Evolutionary conservation across 2,888 invertebrate species (phyloP).

Genomic region (Stictocephala bisonia): DNA sequence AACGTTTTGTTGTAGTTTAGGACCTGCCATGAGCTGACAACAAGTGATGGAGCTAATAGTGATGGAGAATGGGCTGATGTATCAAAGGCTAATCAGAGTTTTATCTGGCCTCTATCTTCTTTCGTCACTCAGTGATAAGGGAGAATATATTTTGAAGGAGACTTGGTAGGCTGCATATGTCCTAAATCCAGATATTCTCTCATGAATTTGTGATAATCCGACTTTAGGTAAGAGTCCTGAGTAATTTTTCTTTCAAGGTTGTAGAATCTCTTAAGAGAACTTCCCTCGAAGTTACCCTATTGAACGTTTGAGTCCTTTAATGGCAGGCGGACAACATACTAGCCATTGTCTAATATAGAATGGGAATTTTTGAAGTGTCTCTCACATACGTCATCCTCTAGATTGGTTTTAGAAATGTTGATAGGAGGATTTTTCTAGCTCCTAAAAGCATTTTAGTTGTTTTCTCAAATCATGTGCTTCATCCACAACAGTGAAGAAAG

Average conservation of each 20-base stretch:
- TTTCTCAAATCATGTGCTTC: not conserved
- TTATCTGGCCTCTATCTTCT: conserved; percentile 49
- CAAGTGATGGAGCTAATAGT: no score
- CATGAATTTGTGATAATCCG: conserved; percentile 52
- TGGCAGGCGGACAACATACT: conserved; percentile 43
- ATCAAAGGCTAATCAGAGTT: conserved; percentile 57
- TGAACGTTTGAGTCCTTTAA: not conserved
- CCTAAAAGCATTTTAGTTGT: conserved; percentile 27
- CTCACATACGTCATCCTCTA: conserved; percentile 43
- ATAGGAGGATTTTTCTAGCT: conserved; percentile 27
- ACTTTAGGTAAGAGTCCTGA: not conserved
- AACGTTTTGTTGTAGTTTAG: conserved; percentile 56
- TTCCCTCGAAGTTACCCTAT: conserved; percentile 27
- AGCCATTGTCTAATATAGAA: not conserved
- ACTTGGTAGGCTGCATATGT: conserved; percentile 51
- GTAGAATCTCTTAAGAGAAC: conserved; percentile 37
- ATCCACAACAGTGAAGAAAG: conserved; percentile 1
- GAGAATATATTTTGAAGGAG: not conserved
- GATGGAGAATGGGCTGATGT: conserved; percentile 54
- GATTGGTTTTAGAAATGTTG: no score
- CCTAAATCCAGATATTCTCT: conserved; percentile 53
- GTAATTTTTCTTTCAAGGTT: conserved; percentile 38
- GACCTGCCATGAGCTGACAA: conserved; percentile 53
- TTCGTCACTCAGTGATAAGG: conserved; percentile 55
- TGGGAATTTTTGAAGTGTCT: conserved; percentile 37